Base-by-base conservation (phyloP, 2,797 vertebrate genomes). In the Novumbra hubbsi region DNA sequence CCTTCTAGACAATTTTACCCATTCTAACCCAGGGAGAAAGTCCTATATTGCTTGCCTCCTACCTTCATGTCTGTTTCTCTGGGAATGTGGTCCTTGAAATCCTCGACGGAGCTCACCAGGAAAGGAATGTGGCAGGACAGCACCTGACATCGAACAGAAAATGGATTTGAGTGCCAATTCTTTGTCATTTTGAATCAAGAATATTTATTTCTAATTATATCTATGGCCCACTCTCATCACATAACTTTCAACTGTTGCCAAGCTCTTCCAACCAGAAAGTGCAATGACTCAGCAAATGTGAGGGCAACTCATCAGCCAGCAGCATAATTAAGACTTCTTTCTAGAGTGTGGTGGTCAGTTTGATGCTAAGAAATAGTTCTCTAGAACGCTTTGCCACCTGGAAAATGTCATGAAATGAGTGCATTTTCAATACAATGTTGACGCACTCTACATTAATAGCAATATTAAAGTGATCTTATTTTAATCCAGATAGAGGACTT, bases 11-110 rank as follows among this genome's bases (percentile, higher is more conserved):
- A n/a, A n/a, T 55, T 6, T n/a, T 55, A 19, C 19, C 19, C n/a
- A 55, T 55, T 21, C 19, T 55, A 55, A 55, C n/a, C 52, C 52
- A 55, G 19, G 7, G 52, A 21, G 52, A 55, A 55, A 55, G 52
- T n/a, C n/a, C 52, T 55, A 7, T 21, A 55, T 8, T 9, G 6
- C 7, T 55, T 4, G 28, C 1, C 12, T 71, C 66, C 57, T 93
- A 99, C 98, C 97, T 99, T 99, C 97, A 99, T 99, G 91, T 99
- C 98, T 0, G 98, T 99, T 88, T 99, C 98, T 82, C 98, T 94
- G 85, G 98, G 98, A 94, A 99, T 99, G 94, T 99, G 98, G 89
- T 99, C 97, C 88, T 99, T 98, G 81, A 99, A 99, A 82, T 99
- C 97, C 88, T 99, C 96, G 62, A 99, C 98, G 15, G 97, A 99